phyloP scores from a whole-genome alignment of 2,888 invertebrate species.

The Papilio demoleus region DNA sequence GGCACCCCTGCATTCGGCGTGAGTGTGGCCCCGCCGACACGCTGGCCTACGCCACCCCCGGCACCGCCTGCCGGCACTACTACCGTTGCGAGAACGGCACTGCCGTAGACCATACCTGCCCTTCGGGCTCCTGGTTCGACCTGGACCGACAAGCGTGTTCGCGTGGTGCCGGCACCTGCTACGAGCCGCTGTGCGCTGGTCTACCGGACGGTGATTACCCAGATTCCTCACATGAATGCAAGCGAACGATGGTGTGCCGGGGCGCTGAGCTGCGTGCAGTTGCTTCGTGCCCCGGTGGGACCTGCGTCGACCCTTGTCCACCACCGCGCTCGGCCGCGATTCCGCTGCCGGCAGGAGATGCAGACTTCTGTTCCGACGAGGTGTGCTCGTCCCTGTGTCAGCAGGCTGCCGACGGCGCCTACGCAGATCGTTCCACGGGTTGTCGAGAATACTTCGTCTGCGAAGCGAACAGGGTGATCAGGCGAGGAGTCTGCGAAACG shows the following conservation, averaged over 20 bases:
- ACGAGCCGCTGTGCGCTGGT: constrained; percentile 84
- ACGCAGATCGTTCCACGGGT: constrained; percentile 79
- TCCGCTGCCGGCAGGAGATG: constrained; percentile 79
- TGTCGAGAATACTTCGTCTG: constrained; percentile 85
- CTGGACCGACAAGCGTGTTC: constrained; percentile 80
- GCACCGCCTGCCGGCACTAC: constrained; percentile 82
- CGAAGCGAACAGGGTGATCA: constrained; percentile 76
- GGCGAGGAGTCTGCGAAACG: constrained; percentile 81
- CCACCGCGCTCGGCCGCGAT: constrained; percentile 71
- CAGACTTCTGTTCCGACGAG: constrained; percentile 78
- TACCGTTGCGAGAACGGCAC: constrained; percentile 82
- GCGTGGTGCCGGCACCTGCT: constrained; percentile 82
- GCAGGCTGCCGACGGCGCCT: constrained; percentile 81
- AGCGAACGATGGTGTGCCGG: constrained; percentile 76
- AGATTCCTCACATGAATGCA: constrained; percentile 83
- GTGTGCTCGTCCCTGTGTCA: constrained; percentile 78
- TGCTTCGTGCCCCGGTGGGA: constrained; percentile 60
- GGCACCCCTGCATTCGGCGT: constrained; percentile 69
- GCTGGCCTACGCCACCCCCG: constrained; percentile 81
- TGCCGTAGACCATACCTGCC: constrained; percentile 77
- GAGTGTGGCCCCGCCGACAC: constrained; percentile 66
- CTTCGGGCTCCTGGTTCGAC: constrained; percentile 82
- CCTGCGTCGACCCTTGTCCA: constrained; percentile 64
- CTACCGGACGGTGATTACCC: constrained; percentile 82
- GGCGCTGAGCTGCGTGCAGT: constrained; percentile 74